phyloP scores from a whole-genome alignment of 37 sponge, comb jelly and placozoan species.

The Beroe ovata region DNA sequence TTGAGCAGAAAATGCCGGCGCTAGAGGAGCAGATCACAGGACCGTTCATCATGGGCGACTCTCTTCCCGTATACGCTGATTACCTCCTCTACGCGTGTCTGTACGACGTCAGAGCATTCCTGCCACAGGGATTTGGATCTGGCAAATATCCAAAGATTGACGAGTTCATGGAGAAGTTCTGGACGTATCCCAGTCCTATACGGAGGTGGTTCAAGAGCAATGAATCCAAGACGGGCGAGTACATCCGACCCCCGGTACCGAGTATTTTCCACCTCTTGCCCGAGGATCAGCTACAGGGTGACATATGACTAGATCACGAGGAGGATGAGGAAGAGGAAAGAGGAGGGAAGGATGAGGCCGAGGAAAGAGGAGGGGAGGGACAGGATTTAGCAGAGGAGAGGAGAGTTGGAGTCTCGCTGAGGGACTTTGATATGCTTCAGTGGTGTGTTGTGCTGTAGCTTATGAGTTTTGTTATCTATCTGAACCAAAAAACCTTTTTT shows the following conservation, averaged over 20 bases:
- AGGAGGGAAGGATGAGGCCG: no score
- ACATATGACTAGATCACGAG: conserved; percentile 4
- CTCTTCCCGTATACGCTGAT: conserved; percentile 37
- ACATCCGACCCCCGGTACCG: conserved; percentile 43
- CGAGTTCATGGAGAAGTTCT: conserved; percentile 48
- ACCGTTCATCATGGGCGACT: conserved; percentile 47
- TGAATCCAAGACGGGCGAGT: conserved; percentile 23
- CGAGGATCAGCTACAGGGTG: conserved; percentile 3
- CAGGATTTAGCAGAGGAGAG: no score
- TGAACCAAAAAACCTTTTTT: no score
- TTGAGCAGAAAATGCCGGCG: neutral
- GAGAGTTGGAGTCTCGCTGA: no score
- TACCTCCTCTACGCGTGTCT: conserved; percentile 54
- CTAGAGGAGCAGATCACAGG: conserved; percentile 1
- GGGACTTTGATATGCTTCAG: neutral
- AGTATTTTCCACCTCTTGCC: conserved; percentile 3
- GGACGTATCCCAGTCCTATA: conserved; percentile 31
- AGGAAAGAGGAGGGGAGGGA: no score
- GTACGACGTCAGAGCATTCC: conserved; percentile 15
- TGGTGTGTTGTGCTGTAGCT: no score
- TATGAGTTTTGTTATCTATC: no score
- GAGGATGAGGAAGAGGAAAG: no score
- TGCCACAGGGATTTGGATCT: neutral
- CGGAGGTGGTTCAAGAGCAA: conserved; percentile 30
- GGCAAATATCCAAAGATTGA: neutral